phyloP scores from a whole-genome alignment of 2,888 invertebrate genomes.

The Sturmia bella region DNA sequence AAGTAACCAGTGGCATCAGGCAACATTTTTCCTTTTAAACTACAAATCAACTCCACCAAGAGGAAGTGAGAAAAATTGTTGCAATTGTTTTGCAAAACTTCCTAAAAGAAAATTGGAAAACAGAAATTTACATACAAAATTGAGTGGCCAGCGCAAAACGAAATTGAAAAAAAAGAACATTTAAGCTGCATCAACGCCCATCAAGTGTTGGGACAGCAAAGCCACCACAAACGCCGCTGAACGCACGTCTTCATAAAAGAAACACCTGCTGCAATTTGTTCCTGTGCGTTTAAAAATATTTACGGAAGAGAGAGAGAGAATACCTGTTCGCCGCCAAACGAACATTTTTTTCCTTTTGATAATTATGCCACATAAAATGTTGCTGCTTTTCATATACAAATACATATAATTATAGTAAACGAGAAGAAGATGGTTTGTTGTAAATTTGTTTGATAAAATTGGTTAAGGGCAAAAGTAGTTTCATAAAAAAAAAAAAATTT shows the following conservation, averaged over 20 bases:
- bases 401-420: too few relatives aligned
- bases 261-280: constrained; percentile 51
- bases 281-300: constrained; percentile 2
- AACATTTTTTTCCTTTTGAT: constrained; percentile 13
- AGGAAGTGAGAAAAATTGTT: constrained; percentile 43
- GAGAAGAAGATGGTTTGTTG: too few relatives aligned
- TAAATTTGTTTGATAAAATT: constrained; percentile 29
- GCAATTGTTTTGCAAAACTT: constrained; percentile 36
- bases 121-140: too few relatives aligned
- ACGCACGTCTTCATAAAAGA: not conserved
- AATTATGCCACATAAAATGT: constrained; percentile 50
- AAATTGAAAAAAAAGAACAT: not conserved
- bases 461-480: constrained; percentile 1
- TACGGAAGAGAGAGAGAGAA: too few relatives aligned
- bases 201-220: not conserved
- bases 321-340: constrained; percentile 37
- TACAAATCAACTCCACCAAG: constrained; percentile 28
- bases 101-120: constrained; percentile 5
- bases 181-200: constrained; percentile 44
- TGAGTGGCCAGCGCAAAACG: too few relatives aligned
- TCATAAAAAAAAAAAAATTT: not conserved
- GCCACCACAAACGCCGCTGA: constrained; percentile 2
- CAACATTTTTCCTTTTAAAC: constrained; percentile 20
- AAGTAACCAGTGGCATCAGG: too few relatives aligned
- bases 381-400: not conserved